A percentile compares a stretch with the other conserved stretches of the same genome.
These are phyloP conservation scores for Prenolepis imparis DNA, from an alignment of 2,888 invertebrate genomes.

Conservation along the genomic window DNA sequence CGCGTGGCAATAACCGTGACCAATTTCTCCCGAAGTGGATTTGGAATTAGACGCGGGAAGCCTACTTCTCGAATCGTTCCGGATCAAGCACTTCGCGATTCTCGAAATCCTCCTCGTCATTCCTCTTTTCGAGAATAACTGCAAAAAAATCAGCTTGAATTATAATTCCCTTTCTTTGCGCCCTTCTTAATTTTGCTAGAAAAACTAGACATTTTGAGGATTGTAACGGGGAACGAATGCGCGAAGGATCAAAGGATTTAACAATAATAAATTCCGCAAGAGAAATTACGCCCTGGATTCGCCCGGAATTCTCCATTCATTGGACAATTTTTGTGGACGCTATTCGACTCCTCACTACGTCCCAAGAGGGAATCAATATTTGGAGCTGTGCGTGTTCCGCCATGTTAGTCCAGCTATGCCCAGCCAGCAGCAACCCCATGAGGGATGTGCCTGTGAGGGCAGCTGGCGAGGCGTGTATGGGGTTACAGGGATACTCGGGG, in stretches of 20 bases:
- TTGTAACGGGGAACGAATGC: conserved; percentile 3
- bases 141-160: conserved; percentile 23
- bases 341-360: conserved; percentile 60
- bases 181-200: not conserved
- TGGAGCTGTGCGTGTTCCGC: conserved; percentile 83
- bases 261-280: not conserved
- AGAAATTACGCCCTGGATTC: not conserved
- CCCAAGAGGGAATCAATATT: conserved; percentile 85
- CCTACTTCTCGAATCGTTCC: conserved; percentile 39
- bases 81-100: conserved; percentile 15
- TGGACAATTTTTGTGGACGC: conserved; percentile 50
- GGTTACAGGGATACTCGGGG: conserved; percentile 81
- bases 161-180: not conserved
- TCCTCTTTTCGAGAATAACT: conserved; percentile 33
- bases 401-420: conserved; percentile 80
- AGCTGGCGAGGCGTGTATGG: conserved; percentile 72
- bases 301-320: conserved; percentile 3
- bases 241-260: conserved; percentile 9
- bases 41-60: conserved; percentile 63
- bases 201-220: conserved; percentile 16
- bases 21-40: conserved; percentile 70
- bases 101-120: conserved; percentile 44
- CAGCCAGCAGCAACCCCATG: conserved; percentile 74
- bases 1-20: conserved; percentile 76
- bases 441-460: conserved; percentile 75